phyloP scores from a whole-genome alignment of 2,797 vertebrate genomes.

The Pristis pectinata region DNA sequence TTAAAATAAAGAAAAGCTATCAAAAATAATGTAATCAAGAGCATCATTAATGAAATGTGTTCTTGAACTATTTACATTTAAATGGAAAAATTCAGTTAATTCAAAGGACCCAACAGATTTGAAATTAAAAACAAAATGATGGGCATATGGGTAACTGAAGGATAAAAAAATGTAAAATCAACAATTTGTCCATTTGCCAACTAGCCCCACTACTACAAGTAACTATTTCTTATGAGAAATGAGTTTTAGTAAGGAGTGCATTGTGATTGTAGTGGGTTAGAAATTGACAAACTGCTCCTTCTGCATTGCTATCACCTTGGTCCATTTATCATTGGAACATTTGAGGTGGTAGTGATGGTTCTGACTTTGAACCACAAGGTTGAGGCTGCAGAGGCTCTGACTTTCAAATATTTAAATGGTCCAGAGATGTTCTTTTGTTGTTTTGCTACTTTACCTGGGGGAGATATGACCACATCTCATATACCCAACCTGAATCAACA shows the following conservation, averaged over 20 bases:
- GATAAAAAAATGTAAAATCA: not conserved
- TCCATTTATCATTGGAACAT: not conserved
- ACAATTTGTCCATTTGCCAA: not conserved
- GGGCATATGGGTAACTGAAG: not conserved
- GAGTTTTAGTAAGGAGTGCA: not conserved
- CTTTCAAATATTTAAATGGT: too few relatives aligned
- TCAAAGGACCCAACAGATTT: not conserved
- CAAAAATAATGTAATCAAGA: conserved; percentile 19
- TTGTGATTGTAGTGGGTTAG: not conserved
- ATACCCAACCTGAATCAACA: not conserved
- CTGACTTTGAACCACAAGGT: not conserved
- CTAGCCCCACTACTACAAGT: too few relatives aligned
- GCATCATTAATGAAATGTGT: conserved; percentile 2
- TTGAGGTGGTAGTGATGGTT: not conserved
- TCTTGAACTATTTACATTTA: conserved; percentile 24
- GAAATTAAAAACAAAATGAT: not conserved
- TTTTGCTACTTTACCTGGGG: not conserved
- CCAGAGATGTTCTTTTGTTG: not conserved
- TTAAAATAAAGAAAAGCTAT: conserved; percentile 35
- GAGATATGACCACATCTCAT: not conserved
- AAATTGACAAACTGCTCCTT: too few relatives aligned
- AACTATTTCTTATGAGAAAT: not conserved
- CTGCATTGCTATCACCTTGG: not conserved
- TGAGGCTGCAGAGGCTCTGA: not conserved
- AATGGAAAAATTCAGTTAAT: not conserved